These are phyloP conservation scores for Mamestra configurata DNA, from an alignment of 1,140 invertebrate genomes.

Conservation along the genomic window DNA sequence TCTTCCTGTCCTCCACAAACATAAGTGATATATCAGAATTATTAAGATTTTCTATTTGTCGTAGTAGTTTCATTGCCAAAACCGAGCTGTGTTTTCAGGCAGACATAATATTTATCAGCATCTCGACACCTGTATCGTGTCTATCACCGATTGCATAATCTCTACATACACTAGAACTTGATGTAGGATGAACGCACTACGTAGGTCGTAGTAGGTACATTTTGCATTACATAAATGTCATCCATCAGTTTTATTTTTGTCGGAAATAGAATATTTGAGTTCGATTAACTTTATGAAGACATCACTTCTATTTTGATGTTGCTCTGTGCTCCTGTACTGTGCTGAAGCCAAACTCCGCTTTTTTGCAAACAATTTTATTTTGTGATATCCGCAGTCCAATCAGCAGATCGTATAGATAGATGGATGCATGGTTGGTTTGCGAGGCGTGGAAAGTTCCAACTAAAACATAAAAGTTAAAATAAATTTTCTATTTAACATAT, in stretches of 20 bases:
- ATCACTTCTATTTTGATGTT: slow-evolving; percentile 17
- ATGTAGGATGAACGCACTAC: background rate
- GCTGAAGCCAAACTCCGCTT: background rate
- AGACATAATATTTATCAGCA: slow-evolving; percentile 43
- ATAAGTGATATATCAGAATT: slow-evolving; percentile 24
- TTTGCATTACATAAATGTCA: slow-evolving; percentile 16
- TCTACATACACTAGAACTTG: slow-evolving; percentile 14
- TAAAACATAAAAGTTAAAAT: background rate
- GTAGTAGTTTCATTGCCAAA: slow-evolving; percentile 46
- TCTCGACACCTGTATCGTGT: slow-evolving; percentile 40
- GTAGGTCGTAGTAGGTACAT: slow-evolving; percentile 7
- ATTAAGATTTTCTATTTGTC: slow-evolving; percentile 36
- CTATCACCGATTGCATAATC: slow-evolving; percentile 38
- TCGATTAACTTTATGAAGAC: background rate
- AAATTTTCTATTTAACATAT: slow-evolving; percentile 24
- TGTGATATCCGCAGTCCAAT: background rate
- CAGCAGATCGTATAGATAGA: no score
- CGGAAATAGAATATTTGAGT: background rate
- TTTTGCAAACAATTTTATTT: slow-evolving; percentile 39
- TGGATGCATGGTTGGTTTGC: background rate
- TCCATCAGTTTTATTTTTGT: slow-evolving; percentile 18
- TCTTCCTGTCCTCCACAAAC: slow-evolving; percentile 14
- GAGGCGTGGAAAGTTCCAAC: slow-evolving; percentile 20
- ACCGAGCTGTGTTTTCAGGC: slow-evolving; percentile 28
- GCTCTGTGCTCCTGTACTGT: background rate